Conservation (phyloP, 2,797 vertebrate species). For the Spinibarbus caldwelli region DNA sequence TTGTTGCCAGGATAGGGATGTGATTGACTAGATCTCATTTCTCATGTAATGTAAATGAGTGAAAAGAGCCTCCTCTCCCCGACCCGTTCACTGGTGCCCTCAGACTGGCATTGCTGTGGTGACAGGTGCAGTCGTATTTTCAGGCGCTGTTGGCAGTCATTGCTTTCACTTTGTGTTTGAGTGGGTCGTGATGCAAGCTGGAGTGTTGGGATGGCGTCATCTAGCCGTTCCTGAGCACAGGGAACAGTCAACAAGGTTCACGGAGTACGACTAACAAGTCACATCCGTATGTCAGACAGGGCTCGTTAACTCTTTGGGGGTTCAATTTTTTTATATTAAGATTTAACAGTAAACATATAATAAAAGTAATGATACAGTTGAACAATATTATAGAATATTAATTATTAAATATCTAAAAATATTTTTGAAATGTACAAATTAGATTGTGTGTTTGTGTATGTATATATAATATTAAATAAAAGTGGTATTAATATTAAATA, state of each 20-base stretch:
- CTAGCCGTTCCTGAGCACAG: conserved; percentile 44
- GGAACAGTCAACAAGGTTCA: conserved; percentile 42
- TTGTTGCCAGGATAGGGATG: conserved; percentile 31
- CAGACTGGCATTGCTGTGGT: conserved; percentile 39
- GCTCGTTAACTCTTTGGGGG: neutral
- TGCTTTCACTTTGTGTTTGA: conserved; percentile 54
- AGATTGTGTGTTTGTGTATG: too few species aligned
- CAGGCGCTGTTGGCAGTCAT: conserved; percentile 48
- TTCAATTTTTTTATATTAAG: neutral
- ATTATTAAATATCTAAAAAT: neutral
- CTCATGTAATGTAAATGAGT: conserved; percentile 24
- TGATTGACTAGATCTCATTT: conserved; percentile 38
- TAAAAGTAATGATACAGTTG: too few species aligned
- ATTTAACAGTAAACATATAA: too few species aligned
- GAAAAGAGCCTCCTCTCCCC: conserved; percentile 18
- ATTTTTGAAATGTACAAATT: neutral
- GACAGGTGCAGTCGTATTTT: conserved; percentile 66
- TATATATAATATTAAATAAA: too few species aligned
- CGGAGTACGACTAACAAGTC: conserved; percentile 46
- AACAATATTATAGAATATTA: too few species aligned
- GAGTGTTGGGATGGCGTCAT: conserved; percentile 53
- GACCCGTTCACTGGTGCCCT: conserved; percentile 1
- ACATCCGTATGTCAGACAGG: conserved; percentile 23
- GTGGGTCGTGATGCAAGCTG: conserved; percentile 64
- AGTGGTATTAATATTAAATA: too few species aligned